phyloP scores from a whole-genome alignment of 2,113 vertebrate genomes.

The Arothron firmamentum region DNA sequence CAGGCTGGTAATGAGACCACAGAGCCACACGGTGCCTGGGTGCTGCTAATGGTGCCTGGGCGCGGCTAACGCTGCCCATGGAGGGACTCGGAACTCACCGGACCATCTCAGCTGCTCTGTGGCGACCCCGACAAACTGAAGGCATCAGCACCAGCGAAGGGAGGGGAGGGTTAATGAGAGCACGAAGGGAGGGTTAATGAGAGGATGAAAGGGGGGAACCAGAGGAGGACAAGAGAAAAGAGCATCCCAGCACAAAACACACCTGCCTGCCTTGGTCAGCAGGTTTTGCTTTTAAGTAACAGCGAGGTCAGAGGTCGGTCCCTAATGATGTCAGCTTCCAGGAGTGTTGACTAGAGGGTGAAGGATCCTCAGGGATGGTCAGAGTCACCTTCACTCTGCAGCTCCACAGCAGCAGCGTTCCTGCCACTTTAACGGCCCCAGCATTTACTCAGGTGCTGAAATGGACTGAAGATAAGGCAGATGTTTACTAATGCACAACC shows the following conservation, averaged over 20 bases:
- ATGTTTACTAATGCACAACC: slow-evolving; percentile 6
- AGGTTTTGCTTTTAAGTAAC: slow-evolving; percentile 5
- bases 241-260: background rate
- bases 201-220: slow-evolving; percentile 14
- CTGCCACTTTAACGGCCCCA: background rate
- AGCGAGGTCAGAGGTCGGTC: slow-evolving; percentile 41
- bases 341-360: slow-evolving; percentile 3
- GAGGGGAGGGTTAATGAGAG: slow-evolving; percentile 32
- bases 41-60: slow-evolving; percentile 15
- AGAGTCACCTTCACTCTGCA: background rate
- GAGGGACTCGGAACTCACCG: slow-evolving; percentile 15
- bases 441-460: background rate
- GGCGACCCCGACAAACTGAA: too few relatives aligned
- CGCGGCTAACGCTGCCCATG: slow-evolving; percentile 6
- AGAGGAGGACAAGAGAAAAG: background rate
- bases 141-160: too few relatives aligned
- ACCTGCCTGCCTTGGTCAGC: slow-evolving; percentile 13
- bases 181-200: slow-evolving; percentile 30
- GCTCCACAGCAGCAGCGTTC: too few relatives aligned
- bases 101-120: too few relatives aligned
- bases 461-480: background rate
- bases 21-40: slow-evolving; percentile 18
- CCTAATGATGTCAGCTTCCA: slow-evolving; percentile 32
- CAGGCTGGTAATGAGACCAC: slow-evolving; percentile 40
- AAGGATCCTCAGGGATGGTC: background rate